These are phyloP conservation scores for Melopsittacus undulatus DNA, from an alignment of 2,797 vertebrate genomes.

Conservation along the genomic window DNA sequence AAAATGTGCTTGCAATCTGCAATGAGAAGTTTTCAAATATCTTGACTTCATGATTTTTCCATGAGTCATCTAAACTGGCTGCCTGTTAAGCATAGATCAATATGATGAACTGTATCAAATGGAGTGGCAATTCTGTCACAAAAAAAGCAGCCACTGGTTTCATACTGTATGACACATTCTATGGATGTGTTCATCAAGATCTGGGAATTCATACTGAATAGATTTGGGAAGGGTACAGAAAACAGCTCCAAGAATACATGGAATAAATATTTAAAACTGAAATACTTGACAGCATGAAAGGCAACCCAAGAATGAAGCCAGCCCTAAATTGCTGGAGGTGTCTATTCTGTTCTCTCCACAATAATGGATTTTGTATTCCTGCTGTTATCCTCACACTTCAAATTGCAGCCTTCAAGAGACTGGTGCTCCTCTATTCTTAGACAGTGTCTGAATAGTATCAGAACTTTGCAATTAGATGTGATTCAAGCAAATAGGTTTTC, in stretches of 20 bases:
- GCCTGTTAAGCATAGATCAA: background rate
- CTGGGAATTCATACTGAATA: background rate
- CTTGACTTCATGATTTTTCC: background rate
- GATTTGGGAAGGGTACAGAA: background rate
- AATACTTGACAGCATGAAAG: background rate
- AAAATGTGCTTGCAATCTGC: background rate
- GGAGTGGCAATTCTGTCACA: background rate
- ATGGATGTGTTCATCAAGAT: background rate
- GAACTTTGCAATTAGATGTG: background rate
- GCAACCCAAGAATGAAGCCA: background rate
- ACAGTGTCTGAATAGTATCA: background rate
- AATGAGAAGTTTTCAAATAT: background rate
- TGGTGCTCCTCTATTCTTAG: background rate
- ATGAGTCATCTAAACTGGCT: background rate
- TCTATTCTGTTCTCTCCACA: background rate
- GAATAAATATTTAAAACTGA: background rate
- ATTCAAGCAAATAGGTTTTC: slow-evolving; percentile 27
- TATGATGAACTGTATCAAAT: background rate
- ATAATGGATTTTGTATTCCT: background rate
- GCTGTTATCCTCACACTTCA: background rate
- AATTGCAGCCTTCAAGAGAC: background rate
- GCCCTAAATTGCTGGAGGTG: background rate
- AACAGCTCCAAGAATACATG: background rate
- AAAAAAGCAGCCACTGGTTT: background rate
- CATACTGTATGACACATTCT: background rate